phyloP scores from a whole-genome alignment of 2,113 vertebrate genomes.

The Stigmatopora argus region DNA sequence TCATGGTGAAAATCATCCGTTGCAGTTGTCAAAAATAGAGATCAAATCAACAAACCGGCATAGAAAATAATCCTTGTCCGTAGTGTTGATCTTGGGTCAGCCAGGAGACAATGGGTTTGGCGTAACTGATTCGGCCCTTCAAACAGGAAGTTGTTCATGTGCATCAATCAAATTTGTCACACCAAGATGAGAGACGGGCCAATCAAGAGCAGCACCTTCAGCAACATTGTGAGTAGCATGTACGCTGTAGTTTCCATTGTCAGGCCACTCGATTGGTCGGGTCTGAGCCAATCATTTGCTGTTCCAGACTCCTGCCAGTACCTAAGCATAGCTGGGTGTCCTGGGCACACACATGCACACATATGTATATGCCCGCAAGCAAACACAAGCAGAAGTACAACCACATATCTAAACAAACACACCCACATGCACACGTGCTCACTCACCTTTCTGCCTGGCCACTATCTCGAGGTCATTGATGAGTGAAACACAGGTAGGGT shows the following conservation, averaged over 20 bases:
- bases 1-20: not conserved
- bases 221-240: conserved; percentile 73
- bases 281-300: conserved; percentile 35
- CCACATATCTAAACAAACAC: conserved; percentile 1
- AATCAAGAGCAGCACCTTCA: conserved; percentile 36
- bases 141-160: not conserved
- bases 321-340: conserved; percentile 66
- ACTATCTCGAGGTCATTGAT: conserved; percentile 64
- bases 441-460: conserved; percentile 67
- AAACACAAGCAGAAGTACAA: not conserved
- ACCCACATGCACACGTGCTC: not conserved
- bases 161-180: not conserved
- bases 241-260: conserved; percentile 87
- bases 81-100: conserved; percentile 84
- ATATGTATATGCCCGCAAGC: conserved; percentile 2
- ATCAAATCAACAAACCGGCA: conserved; percentile 75
- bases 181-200: not conserved
- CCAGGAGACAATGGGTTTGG: conserved; percentile 80
- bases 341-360: conserved; percentile 57
- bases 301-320: conserved; percentile 78
- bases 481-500: not conserved
- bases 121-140: conserved; percentile 69
- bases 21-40: no score
- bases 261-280: conserved; percentile 64
- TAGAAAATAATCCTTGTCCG: conserved; percentile 81